Percentiles rank a stretch among this genome's conserved stretches.
These are phyloP conservation scores for Fregetta grallaria DNA, from an alignment of 2,113 vertebrate species.

Conservation along the genomic window DNA sequence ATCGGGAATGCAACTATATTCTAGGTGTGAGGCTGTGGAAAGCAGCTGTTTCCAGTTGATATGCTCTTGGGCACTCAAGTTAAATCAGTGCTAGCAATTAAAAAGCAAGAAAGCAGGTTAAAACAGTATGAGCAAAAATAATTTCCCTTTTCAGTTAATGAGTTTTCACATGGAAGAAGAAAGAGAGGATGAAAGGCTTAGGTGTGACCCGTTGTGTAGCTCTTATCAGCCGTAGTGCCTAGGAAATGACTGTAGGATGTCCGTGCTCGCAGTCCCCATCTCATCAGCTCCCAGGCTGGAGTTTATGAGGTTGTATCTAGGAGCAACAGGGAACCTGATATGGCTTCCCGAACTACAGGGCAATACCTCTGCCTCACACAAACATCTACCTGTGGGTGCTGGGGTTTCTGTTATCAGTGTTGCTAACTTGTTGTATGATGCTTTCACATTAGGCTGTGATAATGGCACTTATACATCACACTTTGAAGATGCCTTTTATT, in stretches of 20 bases:
- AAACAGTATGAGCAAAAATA: background rate
- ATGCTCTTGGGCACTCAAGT: background rate
- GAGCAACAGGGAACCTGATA: background rate
- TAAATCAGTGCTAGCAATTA: slow-evolving; percentile 4
- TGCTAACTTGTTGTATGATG: slow-evolving; percentile 59
- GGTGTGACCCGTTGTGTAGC: background rate
- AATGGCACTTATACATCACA: slow-evolving; percentile 74
- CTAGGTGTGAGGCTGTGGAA: background rate
- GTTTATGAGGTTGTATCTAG: background rate
- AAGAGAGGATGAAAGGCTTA: background rate
- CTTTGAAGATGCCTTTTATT: slow-evolving; percentile 76
- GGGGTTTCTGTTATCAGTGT: slow-evolving; percentile 33
- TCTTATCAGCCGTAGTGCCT: background rate
- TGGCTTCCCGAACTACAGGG: background rate
- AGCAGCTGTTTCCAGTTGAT: background rate
- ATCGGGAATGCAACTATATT: background rate
- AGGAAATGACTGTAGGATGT: background rate
- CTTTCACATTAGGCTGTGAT: slow-evolving; percentile 57
- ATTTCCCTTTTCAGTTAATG: slow-evolving; percentile 2
- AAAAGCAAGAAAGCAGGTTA: background rate
- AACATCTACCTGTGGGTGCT: background rate
- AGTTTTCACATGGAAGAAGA: background rate
- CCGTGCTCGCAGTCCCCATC: background rate
- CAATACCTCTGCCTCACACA: background rate
- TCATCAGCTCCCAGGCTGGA: background rate